Conservation (phyloP, 2,797 vertebrate genomes). For the Sylvilagus floridanus region DNA sequence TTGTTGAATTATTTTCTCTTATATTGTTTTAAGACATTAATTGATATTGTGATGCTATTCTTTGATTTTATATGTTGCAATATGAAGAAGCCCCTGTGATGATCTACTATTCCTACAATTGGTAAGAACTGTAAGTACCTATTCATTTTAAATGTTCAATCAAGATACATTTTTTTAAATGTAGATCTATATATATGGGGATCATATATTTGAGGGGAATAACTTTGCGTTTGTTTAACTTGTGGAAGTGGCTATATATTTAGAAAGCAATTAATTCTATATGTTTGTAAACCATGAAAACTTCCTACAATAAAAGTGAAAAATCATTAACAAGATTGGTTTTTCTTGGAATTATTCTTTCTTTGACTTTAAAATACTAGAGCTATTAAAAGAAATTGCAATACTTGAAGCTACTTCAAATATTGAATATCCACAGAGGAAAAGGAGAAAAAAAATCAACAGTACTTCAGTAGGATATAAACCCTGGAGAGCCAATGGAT, state of each 20-base stretch:
- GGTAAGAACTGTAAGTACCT: background rate
- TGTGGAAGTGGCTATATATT: background rate
- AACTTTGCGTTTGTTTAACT: background rate
- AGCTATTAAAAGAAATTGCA: constrained; percentile 19
- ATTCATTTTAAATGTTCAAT: background rate
- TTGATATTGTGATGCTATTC: background rate
- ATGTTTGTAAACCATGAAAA: background rate
- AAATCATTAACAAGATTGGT: background rate
- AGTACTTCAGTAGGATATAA: constrained; percentile 28
- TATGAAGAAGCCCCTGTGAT: background rate
- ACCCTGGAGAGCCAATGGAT: background rate
- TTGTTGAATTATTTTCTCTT: constrained; percentile 15
- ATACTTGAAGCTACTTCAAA: constrained; percentile 22
- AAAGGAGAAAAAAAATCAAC: background rate
- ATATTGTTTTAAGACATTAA: background rate
- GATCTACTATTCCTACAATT: background rate
- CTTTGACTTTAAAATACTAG: constrained; percentile 36
- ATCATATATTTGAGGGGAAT: background rate
- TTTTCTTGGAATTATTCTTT: constrained; percentile 17
- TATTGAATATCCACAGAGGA: background rate
- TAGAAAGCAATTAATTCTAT: constrained; percentile 1
- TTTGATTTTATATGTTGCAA: background rate
- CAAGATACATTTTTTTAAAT: background rate
- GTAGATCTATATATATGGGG: background rate
- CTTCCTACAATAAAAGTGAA: constrained; percentile 31